These are phyloP conservation scores for Romanogobio albipinnatus DNA, from an alignment of 2,113 vertebrate genomes.

Conservation along the genomic window DNA sequence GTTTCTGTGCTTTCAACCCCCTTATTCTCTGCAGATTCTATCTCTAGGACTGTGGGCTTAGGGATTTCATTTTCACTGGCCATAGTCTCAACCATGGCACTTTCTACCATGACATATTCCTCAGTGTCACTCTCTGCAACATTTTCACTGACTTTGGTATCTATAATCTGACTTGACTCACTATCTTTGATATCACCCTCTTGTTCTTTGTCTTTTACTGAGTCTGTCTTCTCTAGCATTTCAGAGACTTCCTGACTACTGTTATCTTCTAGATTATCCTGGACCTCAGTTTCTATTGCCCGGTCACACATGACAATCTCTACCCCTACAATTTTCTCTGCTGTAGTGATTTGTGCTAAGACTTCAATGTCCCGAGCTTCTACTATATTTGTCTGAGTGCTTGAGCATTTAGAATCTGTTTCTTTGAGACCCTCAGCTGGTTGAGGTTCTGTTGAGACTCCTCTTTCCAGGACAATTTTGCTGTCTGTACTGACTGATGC, in stretches of 20 bases:
- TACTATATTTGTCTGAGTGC: constrained; percentile 57
- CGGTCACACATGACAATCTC: constrained; percentile 47
- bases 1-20: constrained; percentile 16
- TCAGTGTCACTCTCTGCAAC: constrained; percentile 53
- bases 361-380: constrained; percentile 48
- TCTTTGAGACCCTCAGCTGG: constrained; percentile 51
- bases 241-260: constrained; percentile 13
- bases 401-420: constrained; percentile 49
- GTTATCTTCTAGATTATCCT: constrained; percentile 33
- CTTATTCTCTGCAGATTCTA: constrained; percentile 47
- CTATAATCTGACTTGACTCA: constrained; percentile 38
- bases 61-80: constrained; percentile 37
- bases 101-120: constrained; percentile 56
- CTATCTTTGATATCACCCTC: not conserved
- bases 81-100: constrained; percentile 46
- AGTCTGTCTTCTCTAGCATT: not conserved
- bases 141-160: constrained; percentile 50
- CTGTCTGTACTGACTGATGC: constrained; percentile 72
- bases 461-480: constrained; percentile 70
- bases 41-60: constrained; percentile 51
- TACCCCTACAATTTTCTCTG: constrained; percentile 47
- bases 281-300: constrained; percentile 56
- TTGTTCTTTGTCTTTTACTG: constrained; percentile 5
- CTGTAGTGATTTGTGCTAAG: not conserved
- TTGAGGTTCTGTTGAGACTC: constrained; percentile 62